Conservation (phyloP, 2,797 vertebrate genomes). For the Phrynocephalus vlangalii region DNA sequence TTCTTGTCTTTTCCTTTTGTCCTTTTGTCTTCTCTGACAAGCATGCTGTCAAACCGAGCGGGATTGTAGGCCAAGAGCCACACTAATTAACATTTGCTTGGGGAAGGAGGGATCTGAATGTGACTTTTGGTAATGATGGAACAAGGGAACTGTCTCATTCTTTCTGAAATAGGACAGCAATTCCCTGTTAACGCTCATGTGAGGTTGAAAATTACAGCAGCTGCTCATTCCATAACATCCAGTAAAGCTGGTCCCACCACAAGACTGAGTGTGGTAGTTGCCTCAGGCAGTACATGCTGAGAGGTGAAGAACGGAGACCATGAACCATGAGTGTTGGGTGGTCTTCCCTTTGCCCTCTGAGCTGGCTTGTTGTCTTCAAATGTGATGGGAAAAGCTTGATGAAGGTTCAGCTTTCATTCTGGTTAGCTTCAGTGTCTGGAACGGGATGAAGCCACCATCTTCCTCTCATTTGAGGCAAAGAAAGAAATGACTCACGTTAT, state of each 20-base stretch:
- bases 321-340: neutral
- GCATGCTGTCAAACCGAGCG: slow-evolving; percentile 27
- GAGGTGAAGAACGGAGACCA: neutral
- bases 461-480: neutral
- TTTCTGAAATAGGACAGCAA: neutral
- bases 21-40: slow-evolving; percentile 40
- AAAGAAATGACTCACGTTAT: neutral
- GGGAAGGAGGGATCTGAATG: slow-evolving; percentile 18
- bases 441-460: too few species aligned
- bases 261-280: too few species aligned
- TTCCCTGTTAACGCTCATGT: neutral
- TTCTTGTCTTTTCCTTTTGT: neutral
- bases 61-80: slow-evolving; percentile 19
- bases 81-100: neutral
- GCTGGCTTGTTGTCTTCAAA: neutral
- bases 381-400: neutral
- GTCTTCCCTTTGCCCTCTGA: neutral
- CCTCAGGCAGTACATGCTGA: neutral
- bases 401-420: neutral
- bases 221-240: too few species aligned
- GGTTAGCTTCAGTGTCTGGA: neutral
- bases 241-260: neutral
- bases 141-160: slow-evolving; percentile 37
- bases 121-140: slow-evolving; percentile 39
- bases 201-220: neutral